phyloP scores from a whole-genome alignment of 1,140 invertebrate genomes.

The Cyclargus thomasi region DNA sequence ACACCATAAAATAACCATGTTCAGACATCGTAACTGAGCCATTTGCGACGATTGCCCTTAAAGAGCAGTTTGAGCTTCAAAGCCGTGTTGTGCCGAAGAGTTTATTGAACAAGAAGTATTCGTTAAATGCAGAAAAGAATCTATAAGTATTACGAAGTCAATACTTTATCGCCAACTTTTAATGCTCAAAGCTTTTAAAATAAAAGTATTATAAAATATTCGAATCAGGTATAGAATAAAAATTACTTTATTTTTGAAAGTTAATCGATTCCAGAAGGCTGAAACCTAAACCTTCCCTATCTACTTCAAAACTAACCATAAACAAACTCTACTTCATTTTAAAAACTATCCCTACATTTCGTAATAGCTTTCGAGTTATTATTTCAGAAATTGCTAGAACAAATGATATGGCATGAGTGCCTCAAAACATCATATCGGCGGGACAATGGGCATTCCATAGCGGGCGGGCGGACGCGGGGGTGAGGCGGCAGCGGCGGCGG shows the following conservation, averaged over 20 bases:
- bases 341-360: background rate
- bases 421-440: slow-evolving; percentile 51
- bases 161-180: background rate
- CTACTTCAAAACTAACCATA: too few relatives aligned
- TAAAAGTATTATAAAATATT: background rate
- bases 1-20: slow-evolving; percentile 32
- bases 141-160: background rate
- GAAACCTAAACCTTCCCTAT: too few relatives aligned
- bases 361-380: slow-evolving; percentile 6
- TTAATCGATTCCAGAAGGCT: too few relatives aligned
- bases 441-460: slow-evolving; percentile 58
- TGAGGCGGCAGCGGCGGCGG: slow-evolving; percentile 22
- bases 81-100: too few relatives aligned
- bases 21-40: slow-evolving; percentile 24
- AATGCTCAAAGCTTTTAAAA: background rate
- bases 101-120: too few relatives aligned
- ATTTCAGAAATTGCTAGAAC: slow-evolving; percentile 33
- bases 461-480: slow-evolving; percentile 32
- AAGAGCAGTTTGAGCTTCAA: background rate
- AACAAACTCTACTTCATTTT: too few relatives aligned
- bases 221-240: background rate
- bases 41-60: slow-evolving; percentile 5
- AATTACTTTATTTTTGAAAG: too few relatives aligned
- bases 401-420: slow-evolving; percentile 53
- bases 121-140: background rate